phyloP scores from a whole-genome alignment of 2,888 invertebrate species.

The Nyleta sp. region DNA sequence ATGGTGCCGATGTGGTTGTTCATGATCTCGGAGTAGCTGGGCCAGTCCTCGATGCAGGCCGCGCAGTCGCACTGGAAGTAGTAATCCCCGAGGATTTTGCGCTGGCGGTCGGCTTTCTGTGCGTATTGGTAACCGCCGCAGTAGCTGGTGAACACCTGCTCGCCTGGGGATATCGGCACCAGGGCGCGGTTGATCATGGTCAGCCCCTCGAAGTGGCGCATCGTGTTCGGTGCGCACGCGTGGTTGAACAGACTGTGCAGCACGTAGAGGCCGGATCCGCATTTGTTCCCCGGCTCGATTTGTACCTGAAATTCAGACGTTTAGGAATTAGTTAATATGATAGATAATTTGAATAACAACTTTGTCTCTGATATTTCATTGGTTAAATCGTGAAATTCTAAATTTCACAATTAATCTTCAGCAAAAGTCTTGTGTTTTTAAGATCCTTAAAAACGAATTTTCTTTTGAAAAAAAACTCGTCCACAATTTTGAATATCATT shows the following conservation, averaged over 20 bases:
- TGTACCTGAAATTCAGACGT: constrained; percentile 73
- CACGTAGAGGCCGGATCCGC: constrained; percentile 79
- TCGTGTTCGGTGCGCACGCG: constrained; percentile 79
- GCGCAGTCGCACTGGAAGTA: constrained; percentile 78
- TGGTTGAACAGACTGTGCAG: constrained; percentile 79
- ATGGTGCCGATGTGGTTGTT: constrained; percentile 77
- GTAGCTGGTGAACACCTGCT: constrained; percentile 80
- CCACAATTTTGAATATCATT: no score
- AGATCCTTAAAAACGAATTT: no score
- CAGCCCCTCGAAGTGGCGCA: constrained; percentile 79
- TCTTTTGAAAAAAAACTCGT: no score
- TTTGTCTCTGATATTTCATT: no score
- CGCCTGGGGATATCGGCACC: constrained; percentile 76
- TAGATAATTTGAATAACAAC: no score
- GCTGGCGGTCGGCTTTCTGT: constrained; percentile 71
- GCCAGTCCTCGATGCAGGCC: constrained; percentile 78
- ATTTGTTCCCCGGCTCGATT: constrained; percentile 77
- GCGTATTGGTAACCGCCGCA: constrained; percentile 79
- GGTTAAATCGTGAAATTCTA: no score
- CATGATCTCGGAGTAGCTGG: constrained; percentile 76
- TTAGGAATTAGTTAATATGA: no score
- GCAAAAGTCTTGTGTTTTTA: no score
- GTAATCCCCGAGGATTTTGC: constrained; percentile 78
- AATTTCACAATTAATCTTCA: no score
- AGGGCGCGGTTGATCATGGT: constrained; percentile 79